Base-by-base conservation (phyloP, 2,888 invertebrate genomes). In the Brenthis daphne region DNA sequence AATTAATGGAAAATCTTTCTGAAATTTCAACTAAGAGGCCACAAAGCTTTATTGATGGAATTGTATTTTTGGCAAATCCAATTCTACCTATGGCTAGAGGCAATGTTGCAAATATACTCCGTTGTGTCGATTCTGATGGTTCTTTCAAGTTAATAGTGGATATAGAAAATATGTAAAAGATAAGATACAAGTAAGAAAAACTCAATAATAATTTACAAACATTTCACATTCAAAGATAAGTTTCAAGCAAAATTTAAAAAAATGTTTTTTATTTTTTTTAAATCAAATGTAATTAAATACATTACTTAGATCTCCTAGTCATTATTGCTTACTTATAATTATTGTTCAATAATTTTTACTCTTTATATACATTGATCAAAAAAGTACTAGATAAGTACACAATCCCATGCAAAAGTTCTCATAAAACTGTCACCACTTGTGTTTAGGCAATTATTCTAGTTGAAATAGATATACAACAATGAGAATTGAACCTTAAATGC, bases 21-120 rank as follows among this genome's bases (percentile, higher is more conserved):
- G 82, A 79, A 37, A 84, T 94, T 68, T 83, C 87, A 6, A 94
- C 94, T 0, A 85, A 87, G 64, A 83, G 89, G 71, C 72, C 86
- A 66, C 82, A 83, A 68, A 82, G 93, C 77, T 92, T 93, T 76
- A 80, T 90, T 56, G 91, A 93, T 75, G 92, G 92, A 43, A 88
- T 87, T 73, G 90, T 91, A 67, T 93, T 92, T 76, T 77, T 94
- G 70, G 81, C 93, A 0, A 78, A 89, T 67, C 85, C 89, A 1
- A 81, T 80, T 11, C 74, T 86, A 16, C 69, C 70, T 0, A 77
- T 93, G 57, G 69, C 74, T 24, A 70, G 73, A 12, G 89, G 88
- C 3, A 77, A 82, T 14, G 73, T 76, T n/a, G 84, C 85, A 48
- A 82, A 84, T 67, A 75, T 93, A 24, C 67, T 84, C 51, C 79